phyloP scores from a whole-genome alignment of 2,113 vertebrate species.

The Poeciliopsis retropinna region DNA sequence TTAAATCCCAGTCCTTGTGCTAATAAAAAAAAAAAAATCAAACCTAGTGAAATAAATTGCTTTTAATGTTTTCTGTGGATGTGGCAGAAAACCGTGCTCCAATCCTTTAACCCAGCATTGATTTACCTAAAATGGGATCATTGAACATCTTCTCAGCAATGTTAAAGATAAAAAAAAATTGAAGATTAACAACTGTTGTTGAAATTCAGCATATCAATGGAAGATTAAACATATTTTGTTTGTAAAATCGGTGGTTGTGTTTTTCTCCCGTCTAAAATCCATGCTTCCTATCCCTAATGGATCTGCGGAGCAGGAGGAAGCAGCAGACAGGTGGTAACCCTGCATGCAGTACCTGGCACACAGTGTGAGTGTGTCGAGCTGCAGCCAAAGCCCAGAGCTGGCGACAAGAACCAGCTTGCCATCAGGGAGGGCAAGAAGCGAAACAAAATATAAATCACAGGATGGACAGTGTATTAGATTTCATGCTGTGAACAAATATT shows the following conservation, averaged over 20 bases:
- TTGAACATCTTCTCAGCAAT: background rate
- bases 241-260: conserved; percentile 2
- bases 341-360: conserved; percentile 74
- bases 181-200: background rate
- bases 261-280: conserved; percentile 14
- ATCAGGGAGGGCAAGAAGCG: conserved; percentile 26
- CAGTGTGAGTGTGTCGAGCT: conserved; percentile 42
- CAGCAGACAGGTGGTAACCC: conserved; percentile 79
- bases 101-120: background rate
- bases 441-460: conserved; percentile 5
- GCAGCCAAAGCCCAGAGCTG: conserved; percentile 60
- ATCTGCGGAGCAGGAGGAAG: conserved; percentile 27
- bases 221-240: background rate
- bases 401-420: conserved; percentile 42
- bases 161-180: background rate
- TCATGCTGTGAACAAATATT: background rate
- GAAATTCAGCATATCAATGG: background rate
- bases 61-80: background rate
- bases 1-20: background rate
- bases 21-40: background rate
- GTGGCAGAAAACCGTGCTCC: background rate
- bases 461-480: background rate
- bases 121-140: background rate
- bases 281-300: conserved; percentile 25
- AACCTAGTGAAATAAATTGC: background rate